Percentiles rank a stretch among this genome's conserved stretches.
These are phyloP conservation scores for Virgularia gustaviana DNA, from an alignment of 92 coral and sea anemone species.

Conservation along the genomic window DNA sequence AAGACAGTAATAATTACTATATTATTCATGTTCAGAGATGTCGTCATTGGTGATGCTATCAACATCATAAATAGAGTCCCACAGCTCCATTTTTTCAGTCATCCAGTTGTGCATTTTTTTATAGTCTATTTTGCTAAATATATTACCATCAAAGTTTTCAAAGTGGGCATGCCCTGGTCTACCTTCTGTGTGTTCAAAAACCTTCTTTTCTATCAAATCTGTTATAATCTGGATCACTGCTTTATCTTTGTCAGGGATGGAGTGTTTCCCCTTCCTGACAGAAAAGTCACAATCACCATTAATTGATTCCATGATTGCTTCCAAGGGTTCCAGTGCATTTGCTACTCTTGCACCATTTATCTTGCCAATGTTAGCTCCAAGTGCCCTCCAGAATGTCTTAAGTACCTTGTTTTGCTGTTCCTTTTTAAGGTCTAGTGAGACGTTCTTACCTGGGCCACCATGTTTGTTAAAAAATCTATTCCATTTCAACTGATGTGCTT, in stretches of 20 bases:
- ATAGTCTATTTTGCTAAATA: slow-evolving; percentile 10
- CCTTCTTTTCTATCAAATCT: slow-evolving; percentile 23
- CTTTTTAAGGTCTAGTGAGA: too few relatives aligned
- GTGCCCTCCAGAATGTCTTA: slow-evolving; percentile 37
- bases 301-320: not conserved
- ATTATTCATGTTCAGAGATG: not conserved
- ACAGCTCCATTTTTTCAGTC: slow-evolving; percentile 12
- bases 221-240: slow-evolving; percentile 1
- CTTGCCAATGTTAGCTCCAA: slow-evolving; percentile 23
- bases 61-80: slow-evolving; percentile 32
- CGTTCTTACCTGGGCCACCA: slow-evolving; percentile 26
- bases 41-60: not conserved
- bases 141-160: slow-evolving; percentile 23
- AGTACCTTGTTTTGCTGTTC: slow-evolving; percentile 33
- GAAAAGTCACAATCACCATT: not conserved
- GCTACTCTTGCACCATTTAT: slow-evolving; percentile 26
- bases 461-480: too few relatives aligned
- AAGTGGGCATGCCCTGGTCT: slow-evolving; percentile 27
- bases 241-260: not conserved
- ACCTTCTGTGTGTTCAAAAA: slow-evolving; percentile 11
- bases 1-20: not conserved
- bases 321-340: slow-evolving; percentile 30
- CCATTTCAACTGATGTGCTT: slow-evolving; percentile 19
- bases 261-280: not conserved
- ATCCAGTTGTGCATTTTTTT: slow-evolving; percentile 35